Base-by-base conservation (phyloP, 2,113 vertebrate genomes). In the Prunella fulvescens region DNA sequence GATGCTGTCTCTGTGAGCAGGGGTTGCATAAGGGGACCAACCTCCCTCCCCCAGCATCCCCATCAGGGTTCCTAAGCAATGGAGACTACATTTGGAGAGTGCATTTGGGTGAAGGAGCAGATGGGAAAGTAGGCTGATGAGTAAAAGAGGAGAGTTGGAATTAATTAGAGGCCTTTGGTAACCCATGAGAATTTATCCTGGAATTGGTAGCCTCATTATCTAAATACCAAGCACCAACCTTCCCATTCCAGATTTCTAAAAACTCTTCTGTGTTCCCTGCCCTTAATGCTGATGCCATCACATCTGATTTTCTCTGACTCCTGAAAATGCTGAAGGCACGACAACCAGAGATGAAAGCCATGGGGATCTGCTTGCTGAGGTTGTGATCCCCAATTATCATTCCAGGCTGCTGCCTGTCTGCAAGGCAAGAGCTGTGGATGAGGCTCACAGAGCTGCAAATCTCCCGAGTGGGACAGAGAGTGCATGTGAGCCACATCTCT, bases 111-210 rank as follows among this genome's bases (percentile, higher is more conserved):
- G 65, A 82, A 61, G 72, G 57, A 73, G 33, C 74, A 69, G 60
- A 39, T 24, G 24, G 64, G 22, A 35, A 64, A 71, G 70, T 23
- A 74, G 78, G 29, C 64, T 81, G 86, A 54, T 69, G 64, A 78
- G 57, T 37, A 33, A 14, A 12, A 81, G 28, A 61, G 14, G n/a
- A 58, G 45, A 29, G 31, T 42, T 85, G 79, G 50, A 61, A 73
- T 81, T 81, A 50, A 80, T 87, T 50, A 78, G 64, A 81, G 66
- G 35, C 40, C 50, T 64, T 88, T 83, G 47, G 45, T 40, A 81
- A 42, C 40, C 35, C 37, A 24, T 54, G 35, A 74, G 80, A 76
- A 9, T 93, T 88, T 33, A 23, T 79, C 47, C 54, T 88, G 19
- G 83, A 86, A 78, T 45, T 50, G 45, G 45, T 81, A 88, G 7